Conservation (phyloP, 2,113 vertebrate species). For the Gopherus flavomarginatus region DNA sequence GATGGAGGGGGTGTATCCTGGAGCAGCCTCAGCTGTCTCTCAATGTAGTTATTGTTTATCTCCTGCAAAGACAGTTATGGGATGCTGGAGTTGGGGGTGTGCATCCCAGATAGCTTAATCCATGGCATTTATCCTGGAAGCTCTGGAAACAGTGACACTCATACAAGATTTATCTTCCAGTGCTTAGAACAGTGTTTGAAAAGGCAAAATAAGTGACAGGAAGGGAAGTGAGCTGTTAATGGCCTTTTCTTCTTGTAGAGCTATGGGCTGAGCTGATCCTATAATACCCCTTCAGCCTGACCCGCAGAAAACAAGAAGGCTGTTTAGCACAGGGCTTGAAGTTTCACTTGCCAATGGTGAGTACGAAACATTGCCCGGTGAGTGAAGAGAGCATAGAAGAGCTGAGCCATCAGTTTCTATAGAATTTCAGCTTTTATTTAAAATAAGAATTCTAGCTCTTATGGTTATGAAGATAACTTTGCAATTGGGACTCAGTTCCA, state of each 20-base stretch:
- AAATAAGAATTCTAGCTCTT: background rate
- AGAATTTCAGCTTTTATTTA: background rate
- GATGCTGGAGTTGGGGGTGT: accelerated
- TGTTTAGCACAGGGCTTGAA: background rate
- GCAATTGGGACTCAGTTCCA: accelerated
- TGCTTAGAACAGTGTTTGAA: background rate
- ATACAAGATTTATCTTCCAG: background rate
- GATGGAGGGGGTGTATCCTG: background rate
- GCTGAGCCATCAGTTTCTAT: background rate
- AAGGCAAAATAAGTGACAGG: background rate
- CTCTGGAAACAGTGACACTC: background rate
- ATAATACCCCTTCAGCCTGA: background rate
- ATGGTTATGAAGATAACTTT: background rate
- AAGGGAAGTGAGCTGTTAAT: constrained; percentile 5
- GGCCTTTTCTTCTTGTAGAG: background rate
- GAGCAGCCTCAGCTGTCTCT: background rate
- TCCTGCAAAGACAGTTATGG: accelerated
- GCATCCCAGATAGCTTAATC: background rate
- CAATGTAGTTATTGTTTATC: background rate
- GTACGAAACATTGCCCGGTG: background rate
- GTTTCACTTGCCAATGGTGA: constrained; percentile 9
- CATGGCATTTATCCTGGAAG: background rate
- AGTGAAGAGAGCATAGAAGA: constrained; percentile 11
- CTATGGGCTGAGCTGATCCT: background rate
- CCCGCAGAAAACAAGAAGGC: background rate